A percentile compares a stretch with the other conserved stretches of the same genome.
phyloP scores from a whole-genome alignment of 2,113 vertebrate species.

The Phainopepla nitens region DNA sequence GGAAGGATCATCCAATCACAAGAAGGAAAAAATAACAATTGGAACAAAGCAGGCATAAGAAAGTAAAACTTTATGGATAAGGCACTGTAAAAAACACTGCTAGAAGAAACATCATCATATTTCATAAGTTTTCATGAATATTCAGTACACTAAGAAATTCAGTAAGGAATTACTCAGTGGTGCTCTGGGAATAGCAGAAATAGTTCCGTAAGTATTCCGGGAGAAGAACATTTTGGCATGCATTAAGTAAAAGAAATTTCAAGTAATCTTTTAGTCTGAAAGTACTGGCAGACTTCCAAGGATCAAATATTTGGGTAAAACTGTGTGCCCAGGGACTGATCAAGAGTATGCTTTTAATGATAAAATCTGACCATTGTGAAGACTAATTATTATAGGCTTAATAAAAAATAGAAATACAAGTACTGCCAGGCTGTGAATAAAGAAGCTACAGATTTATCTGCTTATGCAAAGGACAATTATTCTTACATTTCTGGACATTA shows the following conservation, averaged over 20 bases:
- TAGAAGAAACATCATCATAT: neutral
- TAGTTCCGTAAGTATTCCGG: neutral
- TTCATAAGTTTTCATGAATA: slow-evolving; percentile 25
- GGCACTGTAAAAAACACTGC: neutral
- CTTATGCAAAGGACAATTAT: neutral
- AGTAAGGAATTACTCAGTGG: slow-evolving; percentile 19
- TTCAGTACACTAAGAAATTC: neutral
- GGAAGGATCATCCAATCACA: neutral
- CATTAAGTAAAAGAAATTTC: slow-evolving; percentile 26
- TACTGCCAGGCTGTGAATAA: neutral
- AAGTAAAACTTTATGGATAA: neutral
- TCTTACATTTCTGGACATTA: neutral
- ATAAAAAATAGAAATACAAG: neutral
- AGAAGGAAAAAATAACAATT: neutral
- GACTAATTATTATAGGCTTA: neutral
- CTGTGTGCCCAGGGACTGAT: neutral
- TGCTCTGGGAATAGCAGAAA: slow-evolving; percentile 35
- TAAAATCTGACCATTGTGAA: neutral
- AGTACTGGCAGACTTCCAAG: neutral
- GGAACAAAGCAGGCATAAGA: neutral
- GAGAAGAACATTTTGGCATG: slow-evolving; percentile 39
- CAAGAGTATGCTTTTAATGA: neutral
- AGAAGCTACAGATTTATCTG: neutral
- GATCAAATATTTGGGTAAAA: slow-evolving; percentile 44
- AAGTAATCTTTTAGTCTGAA: slow-evolving; percentile 13